phyloP scores from a whole-genome alignment of 2,113 vertebrate genomes.

The Passer montanus region DNA sequence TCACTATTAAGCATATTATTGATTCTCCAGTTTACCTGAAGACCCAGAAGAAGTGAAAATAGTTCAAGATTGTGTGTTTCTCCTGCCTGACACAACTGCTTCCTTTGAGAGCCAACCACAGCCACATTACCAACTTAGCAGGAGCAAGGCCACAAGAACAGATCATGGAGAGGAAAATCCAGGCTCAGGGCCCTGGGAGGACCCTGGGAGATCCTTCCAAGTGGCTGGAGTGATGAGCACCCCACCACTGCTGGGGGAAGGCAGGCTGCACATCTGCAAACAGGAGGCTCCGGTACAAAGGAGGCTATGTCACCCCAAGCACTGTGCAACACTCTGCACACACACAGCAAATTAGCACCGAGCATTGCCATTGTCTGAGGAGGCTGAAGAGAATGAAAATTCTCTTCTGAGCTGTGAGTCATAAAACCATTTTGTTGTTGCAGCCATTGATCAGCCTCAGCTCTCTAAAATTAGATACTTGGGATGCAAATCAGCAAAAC shows the following conservation, averaged over 20 bases:
- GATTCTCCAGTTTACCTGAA: background rate
- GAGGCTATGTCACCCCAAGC: background rate
- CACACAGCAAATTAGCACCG: background rate
- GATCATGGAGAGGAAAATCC: background rate
- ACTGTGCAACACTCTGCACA: background rate
- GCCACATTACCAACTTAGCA: background rate
- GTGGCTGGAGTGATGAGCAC: background rate
- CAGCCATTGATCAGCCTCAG: background rate
- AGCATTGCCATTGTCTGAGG: background rate
- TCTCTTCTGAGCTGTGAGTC: constrained; percentile 11
- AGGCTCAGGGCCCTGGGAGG: background rate
- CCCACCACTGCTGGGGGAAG: background rate
- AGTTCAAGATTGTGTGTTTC: background rate
- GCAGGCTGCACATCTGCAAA: background rate
- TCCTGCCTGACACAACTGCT: background rate
- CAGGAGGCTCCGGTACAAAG: background rate
- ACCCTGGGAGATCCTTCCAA: background rate
- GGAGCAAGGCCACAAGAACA: fast-evolving
- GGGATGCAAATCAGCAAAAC: background rate
- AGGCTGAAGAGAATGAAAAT: background rate
- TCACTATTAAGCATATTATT: background rate
- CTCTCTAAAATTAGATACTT: constrained; percentile 33
- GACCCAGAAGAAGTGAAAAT: background rate
- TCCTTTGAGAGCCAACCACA: background rate
- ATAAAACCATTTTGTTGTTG: background rate